Percentiles rank a stretch among this genome's conserved stretches.
Conservation (phyloP, 2,113 vertebrate species). For the Triplophysa tibetana region DNA sequence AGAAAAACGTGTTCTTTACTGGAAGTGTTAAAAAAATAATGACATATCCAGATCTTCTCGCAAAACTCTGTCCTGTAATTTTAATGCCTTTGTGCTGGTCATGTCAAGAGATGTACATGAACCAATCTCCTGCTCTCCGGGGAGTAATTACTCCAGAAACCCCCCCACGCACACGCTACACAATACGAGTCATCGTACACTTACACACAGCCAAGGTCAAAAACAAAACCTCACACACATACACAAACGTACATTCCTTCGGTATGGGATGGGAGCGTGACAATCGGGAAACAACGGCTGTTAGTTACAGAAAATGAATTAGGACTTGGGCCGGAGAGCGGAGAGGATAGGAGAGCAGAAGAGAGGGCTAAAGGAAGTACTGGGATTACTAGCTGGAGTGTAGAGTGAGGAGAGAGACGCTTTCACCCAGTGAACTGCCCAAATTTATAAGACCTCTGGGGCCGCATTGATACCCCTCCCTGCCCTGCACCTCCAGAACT, state of each 20-base stretch:
- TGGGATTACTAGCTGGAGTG: slow-evolving; percentile 87
- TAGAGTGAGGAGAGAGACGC: slow-evolving; percentile 77
- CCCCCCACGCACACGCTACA: slow-evolving; percentile 31
- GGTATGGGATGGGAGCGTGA: slow-evolving; percentile 95
- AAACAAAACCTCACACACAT: slow-evolving; percentile 45
- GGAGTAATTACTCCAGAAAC: slow-evolving; percentile 18
- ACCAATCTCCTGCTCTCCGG: slow-evolving; percentile 16
- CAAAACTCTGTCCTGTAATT: slow-evolving; percentile 61
- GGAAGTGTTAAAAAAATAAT: slow-evolving; percentile 79
- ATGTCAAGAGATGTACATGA: slow-evolving; percentile 27
- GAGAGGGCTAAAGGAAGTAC: slow-evolving; percentile 70
- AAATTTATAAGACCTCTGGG: slow-evolving; percentile 94
- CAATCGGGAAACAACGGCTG: slow-evolving; percentile 99
- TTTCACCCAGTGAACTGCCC: slow-evolving; percentile 88
- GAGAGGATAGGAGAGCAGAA: slow-evolving; percentile 74
- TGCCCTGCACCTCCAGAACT: slow-evolving; percentile 71
- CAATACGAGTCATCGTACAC: slow-evolving; percentile 37
- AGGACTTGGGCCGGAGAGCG: slow-evolving; percentile 83
- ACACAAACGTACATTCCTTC: slow-evolving; percentile 83
- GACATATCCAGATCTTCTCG: slow-evolving; percentile 85
- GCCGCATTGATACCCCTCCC: slow-evolving; percentile 76
- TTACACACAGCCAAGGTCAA: slow-evolving; percentile 34
- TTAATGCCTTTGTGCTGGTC: slow-evolving; percentile 27
- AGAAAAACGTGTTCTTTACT: slow-evolving; percentile 63
- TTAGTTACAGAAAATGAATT: slow-evolving; percentile 99